Evolutionary conservation across 2,113 vertebrate genomes (phyloP).

Genomic region (Bagarius yarrelli): DNA sequence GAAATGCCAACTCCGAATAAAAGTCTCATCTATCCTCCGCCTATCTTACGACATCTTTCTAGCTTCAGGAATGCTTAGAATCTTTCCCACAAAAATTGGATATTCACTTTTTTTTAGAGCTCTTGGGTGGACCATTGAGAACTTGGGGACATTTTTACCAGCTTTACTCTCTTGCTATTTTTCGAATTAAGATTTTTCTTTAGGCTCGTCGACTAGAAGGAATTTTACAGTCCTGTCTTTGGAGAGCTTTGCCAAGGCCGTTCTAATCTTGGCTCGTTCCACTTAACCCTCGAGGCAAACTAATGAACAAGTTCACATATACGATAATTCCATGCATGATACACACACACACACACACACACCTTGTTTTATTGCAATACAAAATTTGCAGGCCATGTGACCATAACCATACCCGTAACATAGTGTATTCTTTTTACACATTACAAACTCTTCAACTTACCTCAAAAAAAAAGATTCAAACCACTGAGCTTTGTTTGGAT

Average conservation of each 20-base stretch:
- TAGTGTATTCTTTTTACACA: too few species aligned
- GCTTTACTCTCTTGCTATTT: too few species aligned
- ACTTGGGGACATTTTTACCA: conserved; percentile 38
- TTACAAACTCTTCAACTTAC: too few species aligned
- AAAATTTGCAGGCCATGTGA: background rate
- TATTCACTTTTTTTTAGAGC: conserved; percentile 49
- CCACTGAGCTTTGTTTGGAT: too few species aligned
- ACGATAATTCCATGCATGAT: conserved; percentile 45
- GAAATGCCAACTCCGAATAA: conserved; percentile 45
- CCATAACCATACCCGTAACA: background rate
- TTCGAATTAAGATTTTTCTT: too few species aligned
- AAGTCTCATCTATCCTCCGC: conserved; percentile 32
- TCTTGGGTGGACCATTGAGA: conserved; percentile 26
- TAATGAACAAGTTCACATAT: conserved; percentile 57
- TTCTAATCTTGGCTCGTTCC: conserved; percentile 41
- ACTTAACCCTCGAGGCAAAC: conserved; percentile 59
- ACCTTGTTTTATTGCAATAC: background rate
- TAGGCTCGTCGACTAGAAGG: conserved; percentile 62
- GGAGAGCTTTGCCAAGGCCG: conserved; percentile 54
- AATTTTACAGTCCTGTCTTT: conserved; percentile 63
- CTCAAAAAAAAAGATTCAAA: too few species aligned
- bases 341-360: background rate
- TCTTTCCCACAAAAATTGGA: conserved; percentile 53
- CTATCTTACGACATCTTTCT: background rate
- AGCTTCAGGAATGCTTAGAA: conserved; percentile 60